These are phyloP conservation scores for Liposcelis brunnea DNA, from an alignment of 2,888 invertebrate species.

Conservation along the genomic window DNA sequence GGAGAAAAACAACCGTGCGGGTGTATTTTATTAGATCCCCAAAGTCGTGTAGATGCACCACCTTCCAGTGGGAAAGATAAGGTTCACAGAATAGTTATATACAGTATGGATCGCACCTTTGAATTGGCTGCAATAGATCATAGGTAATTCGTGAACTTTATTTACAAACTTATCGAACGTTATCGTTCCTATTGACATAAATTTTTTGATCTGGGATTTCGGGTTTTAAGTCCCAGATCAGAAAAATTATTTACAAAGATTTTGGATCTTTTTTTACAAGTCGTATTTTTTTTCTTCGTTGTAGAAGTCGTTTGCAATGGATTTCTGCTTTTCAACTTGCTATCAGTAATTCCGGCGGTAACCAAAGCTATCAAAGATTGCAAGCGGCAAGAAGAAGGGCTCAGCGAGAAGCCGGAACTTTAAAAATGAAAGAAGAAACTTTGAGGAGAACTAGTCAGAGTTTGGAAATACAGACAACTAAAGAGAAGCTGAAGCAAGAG, in stretches of 20 bases:
- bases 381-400: constrained; percentile 35
- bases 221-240: too few relatives aligned
- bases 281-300: too few relatives aligned
- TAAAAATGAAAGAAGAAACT: constrained; percentile 35
- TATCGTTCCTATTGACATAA: too few relatives aligned
- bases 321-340: constrained; percentile 55
- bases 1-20: constrained; percentile 54
- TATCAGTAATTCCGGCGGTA: constrained; percentile 47
- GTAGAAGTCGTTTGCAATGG: constrained; percentile 55
- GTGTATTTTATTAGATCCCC: constrained; percentile 37
- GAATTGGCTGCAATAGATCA: constrained; percentile 59
- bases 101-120: constrained; percentile 52
- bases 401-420: constrained; percentile 29
- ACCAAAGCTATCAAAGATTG: constrained; percentile 50
- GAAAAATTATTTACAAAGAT: too few relatives aligned
- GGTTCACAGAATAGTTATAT: constrained; percentile 44
- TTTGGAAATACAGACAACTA: constrained; percentile 3
- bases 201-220: too few relatives aligned
- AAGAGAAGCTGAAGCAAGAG: constrained; percentile 4
- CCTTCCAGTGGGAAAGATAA: constrained; percentile 25
- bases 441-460: constrained; percentile 35
- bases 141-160: constrained; percentile 29
- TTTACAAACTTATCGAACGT: too few relatives aligned
- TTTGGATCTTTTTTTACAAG: too few relatives aligned
- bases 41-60: constrained; percentile 25